These are phyloP conservation scores for Iphiclides podalirius DNA, from an alignment of 2,888 invertebrate species.

Conservation along the genomic window DNA sequence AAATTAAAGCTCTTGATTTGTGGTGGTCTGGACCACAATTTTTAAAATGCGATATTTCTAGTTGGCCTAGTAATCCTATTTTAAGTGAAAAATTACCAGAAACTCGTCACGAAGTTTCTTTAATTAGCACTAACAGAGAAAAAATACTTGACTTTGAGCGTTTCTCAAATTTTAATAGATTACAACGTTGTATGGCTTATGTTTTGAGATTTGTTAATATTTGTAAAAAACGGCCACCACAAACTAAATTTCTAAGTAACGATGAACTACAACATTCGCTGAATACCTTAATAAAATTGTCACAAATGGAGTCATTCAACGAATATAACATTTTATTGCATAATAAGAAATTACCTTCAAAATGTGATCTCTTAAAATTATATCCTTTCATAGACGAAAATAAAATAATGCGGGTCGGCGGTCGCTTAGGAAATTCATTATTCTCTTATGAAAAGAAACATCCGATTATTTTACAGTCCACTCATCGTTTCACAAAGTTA, in stretches of 20 bases:
- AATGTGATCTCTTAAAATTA: background rate
- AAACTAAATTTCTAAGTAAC: background rate
- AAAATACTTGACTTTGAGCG: background rate
- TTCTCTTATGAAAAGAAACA: slow-evolving; percentile 2
- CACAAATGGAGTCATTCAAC: too few species aligned
- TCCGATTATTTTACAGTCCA: too few species aligned
- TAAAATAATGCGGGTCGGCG: too few species aligned
- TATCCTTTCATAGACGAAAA: too few species aligned
- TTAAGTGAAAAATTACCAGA: background rate
- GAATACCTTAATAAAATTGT: background rate
- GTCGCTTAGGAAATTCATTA: too few species aligned
- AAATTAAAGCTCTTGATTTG: background rate
- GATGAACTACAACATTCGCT: background rate
- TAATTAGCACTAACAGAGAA: background rate
- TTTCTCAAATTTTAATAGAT: background rate
- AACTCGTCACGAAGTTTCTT: background rate
- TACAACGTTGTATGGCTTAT: background rate
- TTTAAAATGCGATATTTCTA: background rate
- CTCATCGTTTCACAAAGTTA: too few species aligned
- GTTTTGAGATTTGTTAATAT: background rate
- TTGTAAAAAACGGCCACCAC: background rate
- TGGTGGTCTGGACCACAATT: background rate
- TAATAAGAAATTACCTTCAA: background rate
- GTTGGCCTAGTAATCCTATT: background rate
- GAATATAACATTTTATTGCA: background rate